A percentile compares a stretch with the other conserved stretches of the same genome.
phyloP scores from a whole-genome alignment of 2,113 vertebrate genomes.

The Equus przewalskii region DNA sequence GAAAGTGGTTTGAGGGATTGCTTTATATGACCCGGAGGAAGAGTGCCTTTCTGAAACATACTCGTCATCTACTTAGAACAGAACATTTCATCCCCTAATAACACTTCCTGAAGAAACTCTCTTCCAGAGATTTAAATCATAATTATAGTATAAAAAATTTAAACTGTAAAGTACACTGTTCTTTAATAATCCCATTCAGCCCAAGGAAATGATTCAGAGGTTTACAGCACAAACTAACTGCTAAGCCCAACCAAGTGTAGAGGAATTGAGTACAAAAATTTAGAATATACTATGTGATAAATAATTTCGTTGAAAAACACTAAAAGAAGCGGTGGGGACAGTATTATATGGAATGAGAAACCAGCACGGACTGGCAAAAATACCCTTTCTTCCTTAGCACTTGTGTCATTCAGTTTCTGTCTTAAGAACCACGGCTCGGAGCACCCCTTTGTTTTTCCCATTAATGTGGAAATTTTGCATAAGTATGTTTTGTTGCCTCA shows the following conservation, averaged over 20 bases:
- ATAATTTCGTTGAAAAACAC: slow-evolving; percentile 16
- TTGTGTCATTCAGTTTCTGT: background rate
- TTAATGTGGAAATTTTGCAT: background rate
- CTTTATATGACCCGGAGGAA: background rate
- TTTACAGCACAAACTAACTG: background rate
- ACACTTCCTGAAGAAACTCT: slow-evolving; percentile 2
- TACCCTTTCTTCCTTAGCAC: background rate
- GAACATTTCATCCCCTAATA: background rate
- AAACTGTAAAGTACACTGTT: slow-evolving; percentile 15
- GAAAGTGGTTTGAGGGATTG: background rate
- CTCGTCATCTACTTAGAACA: background rate
- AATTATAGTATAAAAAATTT: background rate
- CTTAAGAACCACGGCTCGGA: background rate
- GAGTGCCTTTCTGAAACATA: background rate
- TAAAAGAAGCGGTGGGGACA: background rate
- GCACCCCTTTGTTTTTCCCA: background rate
- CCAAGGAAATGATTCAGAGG: background rate
- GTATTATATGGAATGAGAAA: background rate
- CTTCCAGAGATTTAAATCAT: slow-evolving; percentile 4
- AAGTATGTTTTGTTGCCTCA: background rate
- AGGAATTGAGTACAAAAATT: background rate
- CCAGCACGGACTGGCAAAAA: background rate
- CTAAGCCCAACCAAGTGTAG: background rate
- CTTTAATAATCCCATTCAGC: background rate
- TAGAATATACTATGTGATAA: background rate